These are phyloP conservation scores for Phalera bucephala DNA, from an alignment of 2,888 invertebrate genomes.

Conservation along the genomic window DNA sequence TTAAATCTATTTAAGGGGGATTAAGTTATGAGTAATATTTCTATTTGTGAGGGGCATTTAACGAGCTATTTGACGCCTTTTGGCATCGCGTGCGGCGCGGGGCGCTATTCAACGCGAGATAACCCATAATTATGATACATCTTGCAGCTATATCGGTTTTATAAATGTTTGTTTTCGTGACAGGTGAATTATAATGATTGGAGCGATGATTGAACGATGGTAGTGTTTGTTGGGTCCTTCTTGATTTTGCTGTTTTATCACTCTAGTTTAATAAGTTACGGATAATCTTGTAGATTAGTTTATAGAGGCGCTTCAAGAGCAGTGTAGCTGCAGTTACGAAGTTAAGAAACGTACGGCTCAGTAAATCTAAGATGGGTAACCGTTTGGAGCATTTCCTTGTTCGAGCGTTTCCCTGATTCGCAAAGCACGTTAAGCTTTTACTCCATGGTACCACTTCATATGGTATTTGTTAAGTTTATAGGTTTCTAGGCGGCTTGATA, in stretches of 20 bases:
- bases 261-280: too few species aligned
- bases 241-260: slow-evolving; percentile 36
- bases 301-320: too few species aligned
- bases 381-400: too few species aligned
- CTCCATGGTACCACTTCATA: too few species aligned
- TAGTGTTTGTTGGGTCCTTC: slow-evolving; percentile 40
- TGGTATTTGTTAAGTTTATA: too few species aligned
- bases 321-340: too few species aligned
- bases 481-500: too few species aligned
- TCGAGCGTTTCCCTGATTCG: too few species aligned
- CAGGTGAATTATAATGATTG: slow-evolving; percentile 60
- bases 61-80: slow-evolving; percentile 78
- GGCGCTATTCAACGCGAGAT: slow-evolving; percentile 42
- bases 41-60: slow-evolving; percentile 75
- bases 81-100: slow-evolving; percentile 64
- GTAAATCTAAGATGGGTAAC: too few species aligned
- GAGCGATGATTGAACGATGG: slow-evolving; percentile 46
- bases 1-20: slow-evolving; percentile 80
- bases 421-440: too few species aligned
- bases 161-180: slow-evolving; percentile 69
- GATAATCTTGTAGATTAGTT: too few species aligned
- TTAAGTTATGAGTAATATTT: slow-evolving; percentile 81
- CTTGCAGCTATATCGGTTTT: slow-evolving; percentile 46
- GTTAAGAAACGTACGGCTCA: too few species aligned
- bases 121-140: slow-evolving; percentile 64